phyloP scores from a whole-genome alignment of 2,888 invertebrate species.

The Lomographa bimaculata region DNA sequence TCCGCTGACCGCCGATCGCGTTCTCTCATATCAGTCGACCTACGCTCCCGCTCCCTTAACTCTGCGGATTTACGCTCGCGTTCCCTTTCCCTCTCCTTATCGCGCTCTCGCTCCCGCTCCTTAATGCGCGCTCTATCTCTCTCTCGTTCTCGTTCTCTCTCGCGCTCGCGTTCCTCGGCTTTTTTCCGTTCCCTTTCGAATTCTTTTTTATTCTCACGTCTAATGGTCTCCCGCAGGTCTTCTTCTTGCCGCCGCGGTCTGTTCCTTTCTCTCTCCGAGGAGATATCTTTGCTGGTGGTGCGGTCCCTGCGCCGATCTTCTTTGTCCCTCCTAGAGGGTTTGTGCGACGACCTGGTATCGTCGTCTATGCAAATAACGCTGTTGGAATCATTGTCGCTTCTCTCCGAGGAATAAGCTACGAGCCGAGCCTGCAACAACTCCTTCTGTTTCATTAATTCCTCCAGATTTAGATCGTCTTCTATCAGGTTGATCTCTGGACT shows the following conservation, averaged over 20 bases:
- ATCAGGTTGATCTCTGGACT: conserved; percentile 90
- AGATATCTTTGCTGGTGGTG: conserved; percentile 63
- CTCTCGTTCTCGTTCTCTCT: conserved; percentile 47
- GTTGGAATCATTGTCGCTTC: conserved; percentile 81
- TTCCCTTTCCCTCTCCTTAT: conserved; percentile 29
- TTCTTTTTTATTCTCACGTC: conserved; percentile 59
- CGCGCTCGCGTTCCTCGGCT: conserved; percentile 38
- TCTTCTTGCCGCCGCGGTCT: conserved; percentile 58
- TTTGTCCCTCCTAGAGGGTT: conserved; percentile 62
- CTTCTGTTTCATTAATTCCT: conserved; percentile 95
- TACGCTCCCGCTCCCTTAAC: conserved; percentile 27
- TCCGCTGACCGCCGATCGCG: neutral
- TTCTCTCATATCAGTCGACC: conserved; percentile 38
- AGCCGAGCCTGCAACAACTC: conserved; percentile 91
- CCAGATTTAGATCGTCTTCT: conserved; percentile 93
- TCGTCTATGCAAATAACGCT: conserved; percentile 70
- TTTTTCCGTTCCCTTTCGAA: conserved; percentile 61
- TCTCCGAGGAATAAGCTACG: conserved; percentile 89
- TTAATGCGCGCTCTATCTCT: conserved; percentile 39
- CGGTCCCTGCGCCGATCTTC: conserved; percentile 62
- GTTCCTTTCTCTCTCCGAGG: conserved; percentile 52
- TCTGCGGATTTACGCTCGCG: neutral
- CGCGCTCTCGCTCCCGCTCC: conserved; percentile 41
- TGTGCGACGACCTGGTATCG: conserved; percentile 61
- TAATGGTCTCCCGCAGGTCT: conserved; percentile 71